Percentiles rank a stretch among this genome's conserved stretches.
These are phyloP conservation scores for Sinohyriopsis cumingii DNA, from an alignment of 2,888 invertebrate genomes.

Conservation along the genomic window DNA sequence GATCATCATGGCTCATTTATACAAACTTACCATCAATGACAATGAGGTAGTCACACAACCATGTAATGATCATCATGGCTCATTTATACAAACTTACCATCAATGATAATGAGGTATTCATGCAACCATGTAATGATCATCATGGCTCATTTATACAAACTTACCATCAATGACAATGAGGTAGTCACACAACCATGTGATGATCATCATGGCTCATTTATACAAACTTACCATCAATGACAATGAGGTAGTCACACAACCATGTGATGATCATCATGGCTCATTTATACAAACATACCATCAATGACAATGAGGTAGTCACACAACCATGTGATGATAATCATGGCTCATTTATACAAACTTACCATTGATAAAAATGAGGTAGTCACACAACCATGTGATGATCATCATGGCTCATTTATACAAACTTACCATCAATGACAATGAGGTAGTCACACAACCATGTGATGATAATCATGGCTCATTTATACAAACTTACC, in stretches of 20 bases:
- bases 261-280: neutral
- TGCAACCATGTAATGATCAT: neutral
- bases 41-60: neutral
- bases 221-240: constrained; percentile 76
- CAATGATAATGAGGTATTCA: constrained; percentile 73
- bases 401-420: neutral
- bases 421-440: constrained; percentile 75
- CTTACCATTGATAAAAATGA: constrained; percentile 77
- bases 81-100: constrained; percentile 73
- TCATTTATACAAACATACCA: constrained; percentile 71
- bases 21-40: constrained; percentile 77
- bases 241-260: constrained; percentile 38
- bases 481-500: too few species aligned
- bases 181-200: neutral
- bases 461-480: too few species aligned
- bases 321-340: neutral
- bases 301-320: constrained; percentile 74
- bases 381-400: neutral
- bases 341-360: neutral
- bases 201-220: neutral
- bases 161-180: constrained; percentile 76
- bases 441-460: too few species aligned
- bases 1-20: neutral
- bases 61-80: neutral
- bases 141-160: constrained; percentile 14